Evolutionary conservation across 2,797 vertebrate genomes (phyloP).

Genomic region (Catharus ustulatus): DNA sequence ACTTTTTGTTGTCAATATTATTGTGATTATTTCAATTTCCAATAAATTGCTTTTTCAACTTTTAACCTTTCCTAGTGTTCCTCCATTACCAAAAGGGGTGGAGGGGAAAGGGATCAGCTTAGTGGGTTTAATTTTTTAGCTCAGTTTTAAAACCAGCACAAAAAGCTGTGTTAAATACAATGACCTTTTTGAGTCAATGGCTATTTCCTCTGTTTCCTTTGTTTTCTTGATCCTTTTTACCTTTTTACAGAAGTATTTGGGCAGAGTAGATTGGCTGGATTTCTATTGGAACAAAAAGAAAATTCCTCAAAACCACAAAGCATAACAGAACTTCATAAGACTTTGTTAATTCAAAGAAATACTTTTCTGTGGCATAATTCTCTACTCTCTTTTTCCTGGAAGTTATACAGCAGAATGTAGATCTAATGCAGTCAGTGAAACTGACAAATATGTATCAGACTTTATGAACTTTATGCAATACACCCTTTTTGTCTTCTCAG

Average conservation of each 20-base stretch:
- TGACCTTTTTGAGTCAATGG: not conserved
- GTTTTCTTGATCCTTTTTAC: not conserved
- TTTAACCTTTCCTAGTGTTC: not conserved
- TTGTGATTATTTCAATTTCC: not conserved
- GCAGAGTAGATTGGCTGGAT: not conserved
- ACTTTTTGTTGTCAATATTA: not conserved
- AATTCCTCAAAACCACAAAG: not conserved
- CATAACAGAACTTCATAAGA: not conserved
- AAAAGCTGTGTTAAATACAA: not conserved
- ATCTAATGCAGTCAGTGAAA: not conserved
- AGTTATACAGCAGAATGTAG: not conserved
- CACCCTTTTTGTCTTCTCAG: not conserved
- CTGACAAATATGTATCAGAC: not conserved
- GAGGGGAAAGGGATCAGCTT: not conserved
- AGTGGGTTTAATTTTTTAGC: not conserved
- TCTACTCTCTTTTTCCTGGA: not conserved
- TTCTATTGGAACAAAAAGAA: not conserved
- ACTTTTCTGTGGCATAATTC: not conserved
- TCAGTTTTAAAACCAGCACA: not conserved
- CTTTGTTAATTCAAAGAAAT: not conserved
- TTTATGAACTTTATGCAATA: not conserved
- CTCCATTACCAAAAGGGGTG: fast-evolving
- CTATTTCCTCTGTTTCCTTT: not conserved
- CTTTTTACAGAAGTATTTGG: not conserved
- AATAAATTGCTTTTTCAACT: not conserved